A percentile compares a stretch with the other conserved stretches of the same genome.
Evolutionary conservation across 2,797 vertebrate species (phyloP).

Genomic region (Myotis pilosus): DNA sequence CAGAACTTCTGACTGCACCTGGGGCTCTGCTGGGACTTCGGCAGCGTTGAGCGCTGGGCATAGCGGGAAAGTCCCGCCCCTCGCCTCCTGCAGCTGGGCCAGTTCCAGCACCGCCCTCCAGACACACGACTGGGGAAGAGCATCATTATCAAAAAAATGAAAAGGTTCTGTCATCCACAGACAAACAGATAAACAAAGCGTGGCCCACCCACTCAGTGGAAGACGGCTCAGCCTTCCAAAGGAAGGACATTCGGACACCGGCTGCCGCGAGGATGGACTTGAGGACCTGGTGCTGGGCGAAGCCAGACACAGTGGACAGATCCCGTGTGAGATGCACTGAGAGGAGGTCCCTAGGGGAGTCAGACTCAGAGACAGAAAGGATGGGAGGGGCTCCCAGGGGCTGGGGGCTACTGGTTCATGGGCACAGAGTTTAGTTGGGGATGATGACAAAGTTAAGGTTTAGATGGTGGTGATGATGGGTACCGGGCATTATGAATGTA

Average conservation of each 20-base stretch:
- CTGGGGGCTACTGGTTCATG: fast-evolving
- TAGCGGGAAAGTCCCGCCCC: background rate
- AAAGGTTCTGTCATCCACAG: fast-evolving
- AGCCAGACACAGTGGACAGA: background rate
- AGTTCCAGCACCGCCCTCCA: fast-evolving
- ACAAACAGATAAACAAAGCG: fast-evolving
- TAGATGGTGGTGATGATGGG: fast-evolving
- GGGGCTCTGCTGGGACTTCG: fast-evolving
- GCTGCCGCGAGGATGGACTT: too few species aligned
- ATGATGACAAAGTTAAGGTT: background rate
- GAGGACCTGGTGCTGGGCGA: fast-evolving
- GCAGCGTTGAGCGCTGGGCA: fast-evolving
- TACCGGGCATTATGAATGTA: fast-evolving
- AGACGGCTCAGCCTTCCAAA: too few species aligned
- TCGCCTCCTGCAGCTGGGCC: fast-evolving
- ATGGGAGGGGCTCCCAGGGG: fast-evolving
- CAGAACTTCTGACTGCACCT: fast-evolving
- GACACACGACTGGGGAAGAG: fast-evolving
- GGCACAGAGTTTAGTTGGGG: too few species aligned
- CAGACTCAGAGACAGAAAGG: background rate
- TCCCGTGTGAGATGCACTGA: fast-evolving
- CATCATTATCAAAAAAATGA: too few species aligned
- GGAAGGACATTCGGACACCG: too few species aligned
- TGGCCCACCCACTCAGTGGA: fast-evolving
- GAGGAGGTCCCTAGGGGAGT: fast-evolving